Evolutionary conservation across 2,797 vertebrate genomes (phyloP).

Genomic region (Megalops cyprinoides): DNA sequence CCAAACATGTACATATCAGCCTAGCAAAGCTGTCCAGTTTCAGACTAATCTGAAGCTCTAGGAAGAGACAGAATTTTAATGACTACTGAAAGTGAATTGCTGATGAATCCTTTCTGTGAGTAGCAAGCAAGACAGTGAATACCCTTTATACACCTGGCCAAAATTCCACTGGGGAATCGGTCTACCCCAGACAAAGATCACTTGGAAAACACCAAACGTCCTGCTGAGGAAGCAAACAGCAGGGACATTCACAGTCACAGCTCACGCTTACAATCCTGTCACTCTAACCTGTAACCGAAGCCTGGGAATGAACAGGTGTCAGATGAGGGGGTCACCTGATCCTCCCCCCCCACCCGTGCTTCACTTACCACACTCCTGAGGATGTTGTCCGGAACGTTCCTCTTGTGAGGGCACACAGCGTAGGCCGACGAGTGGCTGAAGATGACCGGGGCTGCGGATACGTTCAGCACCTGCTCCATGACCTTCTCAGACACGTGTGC

Average conservation of each 20-base stretch:
- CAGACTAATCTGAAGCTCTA: not conserved
- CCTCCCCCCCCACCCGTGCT: not conserved
- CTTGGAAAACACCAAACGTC: slow-evolving; percentile 1
- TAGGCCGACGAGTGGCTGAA: slow-evolving; percentile 95
- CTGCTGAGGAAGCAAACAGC: not conserved
- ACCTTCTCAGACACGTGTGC: slow-evolving; percentile 82
- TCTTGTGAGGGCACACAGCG: slow-evolving; percentile 68
- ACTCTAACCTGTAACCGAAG: no score
- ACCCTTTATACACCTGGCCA: not conserved
- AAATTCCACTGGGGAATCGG: not conserved
- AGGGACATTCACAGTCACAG: no score
- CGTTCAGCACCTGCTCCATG: slow-evolving; percentile 75
- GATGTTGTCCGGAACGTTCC: slow-evolving; percentile 86
- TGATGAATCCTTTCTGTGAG: not conserved
- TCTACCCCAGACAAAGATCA: not conserved
- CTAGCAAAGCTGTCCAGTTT: not conserved
- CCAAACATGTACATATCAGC: not conserved
- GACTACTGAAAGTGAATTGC: not conserved
- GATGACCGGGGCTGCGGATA: slow-evolving; percentile 85
- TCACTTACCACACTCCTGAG: slow-evolving; percentile 81
- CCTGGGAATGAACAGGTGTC: not conserved
- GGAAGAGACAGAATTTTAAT: not conserved
- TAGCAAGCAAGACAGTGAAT: not conserved
- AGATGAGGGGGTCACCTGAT: not conserved
- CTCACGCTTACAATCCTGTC: no score